Percentiles rank a stretch among this genome's conserved stretches.
Conservation (phyloP, 2,888 invertebrate genomes). For the Diaprepes abbreviatus region DNA sequence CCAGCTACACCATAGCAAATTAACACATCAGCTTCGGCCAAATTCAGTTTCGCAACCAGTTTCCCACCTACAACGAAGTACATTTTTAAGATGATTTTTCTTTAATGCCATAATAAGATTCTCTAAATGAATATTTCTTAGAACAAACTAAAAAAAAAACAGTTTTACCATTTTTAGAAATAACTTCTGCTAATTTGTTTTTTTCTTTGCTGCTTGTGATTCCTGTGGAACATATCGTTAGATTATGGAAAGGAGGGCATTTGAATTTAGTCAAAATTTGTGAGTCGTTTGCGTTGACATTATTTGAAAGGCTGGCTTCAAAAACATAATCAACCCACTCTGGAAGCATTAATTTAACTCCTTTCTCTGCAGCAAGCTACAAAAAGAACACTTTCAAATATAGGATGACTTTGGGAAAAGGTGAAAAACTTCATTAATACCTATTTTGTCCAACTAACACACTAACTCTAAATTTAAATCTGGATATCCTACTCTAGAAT, state of each 20-base stretch:
- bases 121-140: too few relatives aligned
- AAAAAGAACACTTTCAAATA: too few relatives aligned
- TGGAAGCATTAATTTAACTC: slow-evolving; percentile 81
- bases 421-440: too few relatives aligned
- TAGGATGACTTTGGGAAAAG: too few relatives aligned
- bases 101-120: too few relatives aligned
- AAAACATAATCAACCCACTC: slow-evolving; percentile 88
- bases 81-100: too few relatives aligned
- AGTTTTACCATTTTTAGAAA: slow-evolving; percentile 80
- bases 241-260: slow-evolving; percentile 82
- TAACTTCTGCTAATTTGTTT: slow-evolving; percentile 74
- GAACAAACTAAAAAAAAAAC: too few relatives aligned
- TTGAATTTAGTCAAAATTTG: slow-evolving; percentile 73
- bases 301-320: slow-evolving; percentile 76
- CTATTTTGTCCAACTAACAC: too few relatives aligned
- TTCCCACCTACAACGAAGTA: slow-evolving; percentile 64
- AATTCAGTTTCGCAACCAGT: slow-evolving; percentile 66
- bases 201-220: slow-evolving; percentile 74
- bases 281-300: slow-evolving; percentile 74
- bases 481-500: too few relatives aligned
- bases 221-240: slow-evolving; percentile 85
- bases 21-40: slow-evolving; percentile 72
- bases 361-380: slow-evolving; percentile 78
- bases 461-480: too few relatives aligned
- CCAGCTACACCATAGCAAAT: slow-evolving; percentile 74